Conservation (phyloP, 1,140 invertebrate species). For the Hylyphantes graminicola region DNA sequence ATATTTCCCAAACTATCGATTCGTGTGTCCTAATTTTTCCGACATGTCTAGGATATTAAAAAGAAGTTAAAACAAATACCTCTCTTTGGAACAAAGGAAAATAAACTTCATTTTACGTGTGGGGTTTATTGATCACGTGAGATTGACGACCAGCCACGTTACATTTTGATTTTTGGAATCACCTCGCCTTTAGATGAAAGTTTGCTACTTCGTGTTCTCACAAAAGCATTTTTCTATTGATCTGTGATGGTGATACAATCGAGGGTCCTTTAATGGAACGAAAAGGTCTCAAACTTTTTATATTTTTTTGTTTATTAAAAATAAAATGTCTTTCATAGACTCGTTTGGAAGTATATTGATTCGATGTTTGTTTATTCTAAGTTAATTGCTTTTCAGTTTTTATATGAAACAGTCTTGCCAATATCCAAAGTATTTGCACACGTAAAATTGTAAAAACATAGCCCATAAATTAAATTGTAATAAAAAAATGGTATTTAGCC, state of each 20-base stretch:
- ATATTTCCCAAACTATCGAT: too few species aligned
- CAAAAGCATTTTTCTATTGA: background rate
- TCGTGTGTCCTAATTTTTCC: too few species aligned
- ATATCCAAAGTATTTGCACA: too few species aligned
- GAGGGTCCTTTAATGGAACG: background rate
- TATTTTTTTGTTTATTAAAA: background rate
- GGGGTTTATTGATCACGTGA: constrained; percentile 52
- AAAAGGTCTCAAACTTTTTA: background rate
- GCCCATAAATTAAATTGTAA: too few species aligned
- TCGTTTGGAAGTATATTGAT: background rate
- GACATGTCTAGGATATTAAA: too few species aligned
- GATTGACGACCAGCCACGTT: constrained; percentile 40
- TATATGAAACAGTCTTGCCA: too few species aligned
- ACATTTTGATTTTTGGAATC: constrained; percentile 34
- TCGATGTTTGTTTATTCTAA: background rate
- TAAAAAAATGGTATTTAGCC: too few species aligned
- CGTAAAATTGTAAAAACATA: too few species aligned
- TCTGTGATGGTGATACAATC: background rate
- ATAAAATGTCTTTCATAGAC: background rate
- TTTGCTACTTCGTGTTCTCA: too few species aligned
- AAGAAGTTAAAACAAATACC: too few species aligned
- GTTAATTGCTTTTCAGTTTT: too few species aligned
- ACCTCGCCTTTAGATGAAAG: constrained; percentile 20
- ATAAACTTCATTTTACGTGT: background rate
- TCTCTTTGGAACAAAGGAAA: too few species aligned